Percentiles rank a stretch among this genome's conserved stretches.
phyloP scores from a whole-genome alignment of 2,113 vertebrate genomes.

The Actenoides hombroni region DNA sequence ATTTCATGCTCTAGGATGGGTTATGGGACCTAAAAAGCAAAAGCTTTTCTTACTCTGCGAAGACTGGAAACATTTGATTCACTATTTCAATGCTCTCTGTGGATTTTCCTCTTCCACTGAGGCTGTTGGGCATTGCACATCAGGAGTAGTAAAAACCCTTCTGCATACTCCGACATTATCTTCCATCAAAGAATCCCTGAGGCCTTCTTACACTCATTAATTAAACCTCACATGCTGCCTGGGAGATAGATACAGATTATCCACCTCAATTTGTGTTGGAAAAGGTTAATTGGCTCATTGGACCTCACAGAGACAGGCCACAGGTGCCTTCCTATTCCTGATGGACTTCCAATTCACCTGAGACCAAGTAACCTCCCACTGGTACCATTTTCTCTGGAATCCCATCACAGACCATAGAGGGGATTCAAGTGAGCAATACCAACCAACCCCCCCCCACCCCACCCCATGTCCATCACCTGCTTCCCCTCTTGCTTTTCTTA shows the following conservation, averaged over 20 bases:
- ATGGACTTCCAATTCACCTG: neutral
- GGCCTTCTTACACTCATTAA: neutral
- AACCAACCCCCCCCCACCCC: neutral
- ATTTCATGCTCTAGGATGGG: neutral
- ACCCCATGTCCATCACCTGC: neutral
- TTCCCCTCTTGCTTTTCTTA: constrained; percentile 62
- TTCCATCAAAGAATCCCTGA: neutral
- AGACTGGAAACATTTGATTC: neutral
- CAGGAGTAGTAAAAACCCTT: neutral
- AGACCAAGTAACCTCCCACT: neutral
- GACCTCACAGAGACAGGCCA: neutral
- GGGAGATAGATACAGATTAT: neutral
- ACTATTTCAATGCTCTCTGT: fast-evolving
- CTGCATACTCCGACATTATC: neutral
- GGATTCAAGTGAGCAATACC: neutral
- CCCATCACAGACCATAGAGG: constrained; percentile 29
- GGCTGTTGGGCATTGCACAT: neutral
- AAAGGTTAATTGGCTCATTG: neutral
- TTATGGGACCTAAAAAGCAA: neutral
- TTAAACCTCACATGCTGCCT: neutral
- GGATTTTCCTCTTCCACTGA: neutral
- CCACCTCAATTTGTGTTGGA: neutral
- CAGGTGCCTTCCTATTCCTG: neutral
- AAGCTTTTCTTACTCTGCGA: neutral
- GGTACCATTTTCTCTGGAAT: neutral